Evolutionary conservation across 1,140 invertebrate species (phyloP).

Genomic region (Drosophila sp.): DNA sequence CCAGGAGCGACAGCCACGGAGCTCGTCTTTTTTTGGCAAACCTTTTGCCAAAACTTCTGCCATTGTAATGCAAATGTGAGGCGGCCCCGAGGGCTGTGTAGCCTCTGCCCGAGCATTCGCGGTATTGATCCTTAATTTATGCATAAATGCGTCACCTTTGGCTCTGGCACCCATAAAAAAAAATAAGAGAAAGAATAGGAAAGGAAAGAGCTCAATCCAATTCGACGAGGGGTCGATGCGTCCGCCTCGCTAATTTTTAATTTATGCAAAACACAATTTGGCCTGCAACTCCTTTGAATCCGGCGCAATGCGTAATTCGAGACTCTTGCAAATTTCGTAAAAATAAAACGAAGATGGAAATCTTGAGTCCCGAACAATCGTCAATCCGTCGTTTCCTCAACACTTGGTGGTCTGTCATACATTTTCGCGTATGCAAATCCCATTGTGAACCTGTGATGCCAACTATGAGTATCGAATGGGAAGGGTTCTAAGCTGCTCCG

Average conservation of each 20-base stretch:
- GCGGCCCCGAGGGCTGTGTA: slow-evolving; percentile 36
- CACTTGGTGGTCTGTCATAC: slow-evolving; percentile 50
- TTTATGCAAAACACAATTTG: slow-evolving; percentile 77
- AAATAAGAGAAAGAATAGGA: too few relatives aligned
- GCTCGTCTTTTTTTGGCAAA: slow-evolving; percentile 71
- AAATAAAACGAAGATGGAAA: slow-evolving; percentile 51
- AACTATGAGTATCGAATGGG: slow-evolving; percentile 9
- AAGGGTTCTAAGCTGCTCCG: slow-evolving; percentile 32
- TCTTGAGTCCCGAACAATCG: too few relatives aligned
- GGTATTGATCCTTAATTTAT: slow-evolving; percentile 83
- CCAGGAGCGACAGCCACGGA: slow-evolving; percentile 27
- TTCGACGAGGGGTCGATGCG: slow-evolving; percentile 43
- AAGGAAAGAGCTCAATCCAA: slow-evolving; percentile 3
- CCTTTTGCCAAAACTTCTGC: slow-evolving; percentile 28
- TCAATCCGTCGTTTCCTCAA: slow-evolving; percentile 44
- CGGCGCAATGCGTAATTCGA: slow-evolving; percentile 74
- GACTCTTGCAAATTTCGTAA: slow-evolving; percentile 39
- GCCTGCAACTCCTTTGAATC: slow-evolving; percentile 31
- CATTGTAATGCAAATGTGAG: slow-evolving; percentile 74
- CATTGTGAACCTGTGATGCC: slow-evolving; percentile 73
- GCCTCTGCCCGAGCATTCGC: slow-evolving; percentile 42
- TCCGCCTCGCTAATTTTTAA: slow-evolving; percentile 75
- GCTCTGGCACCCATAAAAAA: slow-evolving; percentile 29
- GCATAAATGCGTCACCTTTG: slow-evolving; percentile 82
- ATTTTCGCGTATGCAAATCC: slow-evolving; percentile 81